Conservation (phyloP, 2,888 invertebrate genomes). For the Drosophila glabriapex region DNA sequence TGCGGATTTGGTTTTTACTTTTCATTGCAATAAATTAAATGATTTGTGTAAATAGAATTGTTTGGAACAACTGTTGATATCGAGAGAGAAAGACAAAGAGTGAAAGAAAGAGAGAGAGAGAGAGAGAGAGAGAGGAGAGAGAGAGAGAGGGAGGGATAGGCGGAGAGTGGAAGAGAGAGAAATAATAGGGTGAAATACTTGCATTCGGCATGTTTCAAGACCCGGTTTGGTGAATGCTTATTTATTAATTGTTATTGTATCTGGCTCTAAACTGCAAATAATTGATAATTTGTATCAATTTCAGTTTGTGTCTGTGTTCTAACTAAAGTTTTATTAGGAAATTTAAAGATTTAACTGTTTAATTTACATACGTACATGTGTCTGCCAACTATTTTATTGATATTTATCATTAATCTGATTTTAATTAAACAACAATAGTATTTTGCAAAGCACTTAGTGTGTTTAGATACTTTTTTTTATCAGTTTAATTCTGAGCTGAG, state of each 20-base stretch:
- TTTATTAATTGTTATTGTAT: conserved; percentile 4
- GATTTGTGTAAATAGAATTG: conserved; percentile 9
- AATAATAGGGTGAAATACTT: conserved; percentile 22
- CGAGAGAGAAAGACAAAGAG: conserved; percentile 3
- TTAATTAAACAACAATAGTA: not conserved
- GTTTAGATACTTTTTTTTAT: not conserved
- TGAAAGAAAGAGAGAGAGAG: not conserved
- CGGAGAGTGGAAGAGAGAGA: not conserved
- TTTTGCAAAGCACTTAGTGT: not conserved
- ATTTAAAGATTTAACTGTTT: not conserved
- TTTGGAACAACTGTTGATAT: conserved; percentile 54
- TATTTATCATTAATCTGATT: not conserved
- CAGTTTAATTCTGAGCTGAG: not conserved
- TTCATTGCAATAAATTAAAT: conserved; percentile 2
- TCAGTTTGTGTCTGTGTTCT: not conserved
- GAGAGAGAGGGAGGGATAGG: not conserved
- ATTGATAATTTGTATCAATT: not conserved
- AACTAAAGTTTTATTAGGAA: not conserved
- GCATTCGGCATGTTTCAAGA: not conserved
- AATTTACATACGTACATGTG: not conserved
- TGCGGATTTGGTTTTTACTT: not conserved
- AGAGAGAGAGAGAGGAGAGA: not conserved
- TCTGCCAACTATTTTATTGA: not conserved
- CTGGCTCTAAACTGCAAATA: not conserved
- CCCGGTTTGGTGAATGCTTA: conserved; percentile 32